Evolutionary conservation across 2,797 vertebrate genomes (phyloP).

Genomic region (Phalanger gymnotis): DNA sequence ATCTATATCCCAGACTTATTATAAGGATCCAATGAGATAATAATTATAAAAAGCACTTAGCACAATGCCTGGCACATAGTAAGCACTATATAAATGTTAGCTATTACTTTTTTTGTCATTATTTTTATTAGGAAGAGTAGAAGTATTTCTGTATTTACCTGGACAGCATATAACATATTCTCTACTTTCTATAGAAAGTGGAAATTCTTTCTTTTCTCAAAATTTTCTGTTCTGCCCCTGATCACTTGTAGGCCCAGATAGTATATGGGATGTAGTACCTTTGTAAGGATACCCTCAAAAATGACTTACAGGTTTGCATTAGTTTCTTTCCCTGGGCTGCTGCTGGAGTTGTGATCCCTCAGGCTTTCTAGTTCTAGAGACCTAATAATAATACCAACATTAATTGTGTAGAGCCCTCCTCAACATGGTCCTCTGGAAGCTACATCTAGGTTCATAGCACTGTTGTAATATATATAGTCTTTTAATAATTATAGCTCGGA

Average conservation of each 20-base stretch:
- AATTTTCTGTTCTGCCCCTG: not conserved
- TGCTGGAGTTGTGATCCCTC: not conserved
- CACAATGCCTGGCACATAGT: not conserved
- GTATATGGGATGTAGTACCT: not conserved
- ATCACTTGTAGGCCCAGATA: not conserved
- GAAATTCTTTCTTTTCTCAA: not conserved
- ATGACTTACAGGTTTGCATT: not conserved
- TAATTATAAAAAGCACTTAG: not conserved
- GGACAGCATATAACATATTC: not conserved
- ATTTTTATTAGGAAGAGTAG: not conserved
- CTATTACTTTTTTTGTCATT: not conserved
- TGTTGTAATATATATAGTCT: not conserved
- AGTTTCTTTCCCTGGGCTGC: not conserved
- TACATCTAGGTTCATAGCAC: not conserved
- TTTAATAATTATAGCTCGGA: not conserved
- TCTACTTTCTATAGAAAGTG: not conserved
- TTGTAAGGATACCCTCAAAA: not conserved
- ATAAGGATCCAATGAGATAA: not conserved
- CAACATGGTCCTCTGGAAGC: not conserved
- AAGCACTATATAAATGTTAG: not conserved
- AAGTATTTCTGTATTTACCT: not conserved
- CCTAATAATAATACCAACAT: not conserved
- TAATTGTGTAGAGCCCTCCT: not conserved
- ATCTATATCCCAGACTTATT: not conserved
- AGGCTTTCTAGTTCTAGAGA: not conserved